These are phyloP conservation scores for Mythimna ferrago DNA, from an alignment of 2,888 invertebrate species.

Conservation along the genomic window DNA sequence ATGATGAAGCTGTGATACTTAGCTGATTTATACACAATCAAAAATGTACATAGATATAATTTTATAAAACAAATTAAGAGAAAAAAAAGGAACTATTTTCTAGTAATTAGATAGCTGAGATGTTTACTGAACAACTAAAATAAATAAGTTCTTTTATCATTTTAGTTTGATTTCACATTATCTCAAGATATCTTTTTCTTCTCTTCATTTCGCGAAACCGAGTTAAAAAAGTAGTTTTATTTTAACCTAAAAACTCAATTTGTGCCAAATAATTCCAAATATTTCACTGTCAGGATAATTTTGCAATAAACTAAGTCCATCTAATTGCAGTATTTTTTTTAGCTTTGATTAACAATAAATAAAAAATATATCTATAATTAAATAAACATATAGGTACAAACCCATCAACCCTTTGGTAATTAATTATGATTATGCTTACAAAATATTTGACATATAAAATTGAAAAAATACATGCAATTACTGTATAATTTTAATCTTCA, in stretches of 20 bases:
- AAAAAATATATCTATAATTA: not conserved
- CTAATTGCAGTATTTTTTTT: too few species aligned
- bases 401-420: conserved; percentile 24
- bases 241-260: not conserved
- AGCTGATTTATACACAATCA: conserved; percentile 20
- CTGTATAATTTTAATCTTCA: conserved; percentile 13
- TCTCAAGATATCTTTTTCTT: too few species aligned
- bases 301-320: not conserved
- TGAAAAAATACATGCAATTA: conserved; percentile 30
- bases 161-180: not conserved
- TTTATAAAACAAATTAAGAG: not conserved
- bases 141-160: not conserved
- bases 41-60: not conserved
- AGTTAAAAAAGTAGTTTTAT: too few species aligned
- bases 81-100: not conserved
- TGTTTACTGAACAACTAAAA: conserved; percentile 10
- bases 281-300: not conserved
- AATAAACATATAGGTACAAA: conserved; percentile 6
- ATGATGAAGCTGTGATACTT: conserved; percentile 16
- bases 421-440: conserved; percentile 8
- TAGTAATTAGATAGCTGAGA: not conserved
- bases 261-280: conserved; percentile 14
- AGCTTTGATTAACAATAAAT: too few species aligned
- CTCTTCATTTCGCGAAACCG: too few species aligned
- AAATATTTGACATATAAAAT: conserved; percentile 30